Evolutionary conservation across 2,888 invertebrate species (phyloP).

Genomic region (Deilephila elpenor): DNA sequence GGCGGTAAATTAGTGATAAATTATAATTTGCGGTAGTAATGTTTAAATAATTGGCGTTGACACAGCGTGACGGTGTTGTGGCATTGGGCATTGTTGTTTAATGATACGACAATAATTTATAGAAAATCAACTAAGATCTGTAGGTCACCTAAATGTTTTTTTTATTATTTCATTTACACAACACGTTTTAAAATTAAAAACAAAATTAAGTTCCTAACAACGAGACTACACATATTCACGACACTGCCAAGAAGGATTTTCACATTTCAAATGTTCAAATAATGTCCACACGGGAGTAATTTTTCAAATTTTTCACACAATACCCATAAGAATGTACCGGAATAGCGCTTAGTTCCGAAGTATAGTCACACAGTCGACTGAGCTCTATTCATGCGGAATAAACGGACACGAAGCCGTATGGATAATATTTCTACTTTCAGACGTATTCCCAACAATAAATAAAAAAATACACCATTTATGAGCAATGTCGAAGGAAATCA

Average conservation of each 20-base stretch:
- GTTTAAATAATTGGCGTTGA: too few relatives aligned
- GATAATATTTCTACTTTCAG: not conserved
- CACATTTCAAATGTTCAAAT: not conserved
- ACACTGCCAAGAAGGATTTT: not conserved
- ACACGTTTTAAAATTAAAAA: too few relatives aligned
- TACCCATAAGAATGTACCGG: not conserved
- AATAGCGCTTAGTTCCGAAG: not conserved
- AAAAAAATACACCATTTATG: constrained; percentile 9
- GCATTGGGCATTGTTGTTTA: too few relatives aligned
- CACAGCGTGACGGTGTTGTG: too few relatives aligned
- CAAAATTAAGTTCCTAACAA: not conserved
- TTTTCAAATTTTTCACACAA: not conserved
- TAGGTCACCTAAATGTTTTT: too few relatives aligned
- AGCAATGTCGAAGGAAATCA: not conserved
- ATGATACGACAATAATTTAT: too few relatives aligned
- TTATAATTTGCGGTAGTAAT: too few relatives aligned
- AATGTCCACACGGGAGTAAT: too few relatives aligned
- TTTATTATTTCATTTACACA: too few relatives aligned
- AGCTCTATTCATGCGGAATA: constrained; percentile 4
- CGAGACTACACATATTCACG: not conserved
- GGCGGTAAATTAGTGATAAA: too few relatives aligned
- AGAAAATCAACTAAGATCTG: too few relatives aligned
- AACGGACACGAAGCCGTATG: constrained; percentile 7
- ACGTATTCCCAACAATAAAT: constrained; percentile 18
- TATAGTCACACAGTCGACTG: not conserved